Conservation (phyloP, 2,113 vertebrate genomes). For the Falco punctatus region DNA sequence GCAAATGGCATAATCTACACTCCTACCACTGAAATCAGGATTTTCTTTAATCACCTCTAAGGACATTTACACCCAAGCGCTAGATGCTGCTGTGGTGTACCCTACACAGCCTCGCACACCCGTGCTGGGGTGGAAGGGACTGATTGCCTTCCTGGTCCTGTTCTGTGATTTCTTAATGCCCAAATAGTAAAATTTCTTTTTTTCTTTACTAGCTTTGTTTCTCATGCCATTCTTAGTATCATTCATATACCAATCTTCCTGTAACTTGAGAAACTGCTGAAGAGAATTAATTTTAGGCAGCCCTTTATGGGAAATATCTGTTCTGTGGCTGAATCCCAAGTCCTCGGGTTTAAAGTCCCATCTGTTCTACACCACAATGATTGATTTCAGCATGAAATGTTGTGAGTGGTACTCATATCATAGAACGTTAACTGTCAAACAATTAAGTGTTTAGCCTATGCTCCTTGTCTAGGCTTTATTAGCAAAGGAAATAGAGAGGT, state of each 20-base stretch:
- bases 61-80: not conserved
- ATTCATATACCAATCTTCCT: not conserved
- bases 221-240: not conserved
- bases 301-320: not conserved
- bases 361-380: not conserved
- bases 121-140: accelerated
- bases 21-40: not conserved
- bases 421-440: not conserved
- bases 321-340: not conserved
- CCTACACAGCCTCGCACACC: accelerated
- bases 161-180: not conserved
- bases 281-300: not conserved
- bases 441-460: not conserved
- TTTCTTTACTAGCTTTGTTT: not conserved
- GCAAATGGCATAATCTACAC: not conserved
- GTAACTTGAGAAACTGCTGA: not conserved
- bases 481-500: not conserved
- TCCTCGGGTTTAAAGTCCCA: not conserved
- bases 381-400: not conserved
- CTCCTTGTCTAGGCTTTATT: not conserved
- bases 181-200: not conserved
- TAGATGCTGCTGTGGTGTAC: not conserved
- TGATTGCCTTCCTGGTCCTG: not conserved
- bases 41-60: not conserved
- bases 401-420: not conserved